Conservation (phyloP, 2,797 vertebrate genomes). For the Onychomys torridus region DNA sequence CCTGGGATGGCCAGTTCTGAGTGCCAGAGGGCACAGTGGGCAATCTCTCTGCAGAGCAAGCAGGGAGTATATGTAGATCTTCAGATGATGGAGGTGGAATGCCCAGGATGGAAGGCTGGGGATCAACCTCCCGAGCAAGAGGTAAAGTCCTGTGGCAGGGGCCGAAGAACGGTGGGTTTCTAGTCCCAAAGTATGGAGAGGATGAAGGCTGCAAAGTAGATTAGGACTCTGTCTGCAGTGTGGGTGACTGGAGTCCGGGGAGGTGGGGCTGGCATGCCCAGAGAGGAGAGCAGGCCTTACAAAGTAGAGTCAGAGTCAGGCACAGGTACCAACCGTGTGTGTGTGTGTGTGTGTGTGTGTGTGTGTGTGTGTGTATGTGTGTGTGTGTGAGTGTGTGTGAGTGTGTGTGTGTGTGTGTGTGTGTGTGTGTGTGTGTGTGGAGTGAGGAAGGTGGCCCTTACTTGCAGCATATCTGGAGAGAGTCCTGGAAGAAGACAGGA, state of each 20-base stretch:
- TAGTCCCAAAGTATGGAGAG: background rate
- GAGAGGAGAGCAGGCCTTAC: background rate
- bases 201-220: background rate
- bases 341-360: no score
- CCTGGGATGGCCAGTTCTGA: background rate
- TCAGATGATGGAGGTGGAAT: background rate
- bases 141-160: background rate
- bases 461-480: background rate
- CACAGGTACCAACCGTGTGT: no score
- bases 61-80: background rate
- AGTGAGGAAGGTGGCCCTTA: background rate
- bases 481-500: background rate
- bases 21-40: background rate
- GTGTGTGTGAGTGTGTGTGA: no score
- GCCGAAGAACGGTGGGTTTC: background rate
- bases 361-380: no score
- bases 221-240: background rate
- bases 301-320: background rate
- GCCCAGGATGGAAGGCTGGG: background rate
- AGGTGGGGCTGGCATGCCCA: background rate
- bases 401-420: no score
- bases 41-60: background rate
- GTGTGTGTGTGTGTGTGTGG: no score
- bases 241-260: background rate
- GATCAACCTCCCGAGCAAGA: background rate